Percentiles rank a stretch among this genome's conserved stretches.
phyloP scores from a whole-genome alignment of 2,113 vertebrate genomes.

The Melozone crissalis region DNA sequence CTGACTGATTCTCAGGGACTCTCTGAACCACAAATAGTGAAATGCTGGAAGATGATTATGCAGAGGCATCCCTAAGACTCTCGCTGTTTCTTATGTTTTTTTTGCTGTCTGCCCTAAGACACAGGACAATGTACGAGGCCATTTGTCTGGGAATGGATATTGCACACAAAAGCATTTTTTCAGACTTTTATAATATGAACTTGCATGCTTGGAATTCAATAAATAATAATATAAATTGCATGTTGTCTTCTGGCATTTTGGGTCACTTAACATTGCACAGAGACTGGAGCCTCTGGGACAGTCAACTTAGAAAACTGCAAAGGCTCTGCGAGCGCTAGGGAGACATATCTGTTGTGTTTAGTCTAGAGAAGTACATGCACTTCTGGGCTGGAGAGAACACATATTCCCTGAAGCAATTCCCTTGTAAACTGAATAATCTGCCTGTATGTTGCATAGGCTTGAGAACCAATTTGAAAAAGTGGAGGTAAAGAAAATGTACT shows the following conservation, averaged over 20 bases:
- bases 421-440: neutral
- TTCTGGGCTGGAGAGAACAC: neutral
- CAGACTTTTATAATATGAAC: neutral
- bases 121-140: neutral
- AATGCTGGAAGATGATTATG: neutral
- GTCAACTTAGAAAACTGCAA: neutral
- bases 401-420: neutral
- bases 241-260: neutral
- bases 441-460: neutral
- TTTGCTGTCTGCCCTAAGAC: neutral
- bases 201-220: neutral
- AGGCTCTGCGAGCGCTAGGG: neutral
- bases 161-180: neutral
- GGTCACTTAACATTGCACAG: neutral
- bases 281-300: neutral
- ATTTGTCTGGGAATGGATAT: neutral
- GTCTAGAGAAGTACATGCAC: neutral
- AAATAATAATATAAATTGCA: conserved; percentile 33
- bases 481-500: neutral
- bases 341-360: neutral
- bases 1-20: neutral
- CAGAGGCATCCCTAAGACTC: neutral
- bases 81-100: rapidly evolving
- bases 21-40: neutral
- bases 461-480: neutral